phyloP scores from a whole-genome alignment of 2,888 invertebrate genomes.

The Trachelus iudaicus region DNA sequence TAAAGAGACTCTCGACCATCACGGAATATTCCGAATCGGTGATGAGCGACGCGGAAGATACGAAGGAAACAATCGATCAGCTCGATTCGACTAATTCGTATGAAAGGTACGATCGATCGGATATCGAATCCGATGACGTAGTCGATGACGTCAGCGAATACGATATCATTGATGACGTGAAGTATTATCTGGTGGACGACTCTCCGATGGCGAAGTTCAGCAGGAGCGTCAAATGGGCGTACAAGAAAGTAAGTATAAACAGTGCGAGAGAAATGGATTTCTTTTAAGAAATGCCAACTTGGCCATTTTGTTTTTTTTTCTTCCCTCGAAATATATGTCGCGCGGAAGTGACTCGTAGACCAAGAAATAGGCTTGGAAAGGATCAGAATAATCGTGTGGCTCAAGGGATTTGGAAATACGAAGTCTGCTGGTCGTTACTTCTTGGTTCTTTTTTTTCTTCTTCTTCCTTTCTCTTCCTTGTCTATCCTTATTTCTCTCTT shows the following conservation, averaged over 20 bases:
- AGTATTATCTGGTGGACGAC: conserved; percentile 54
- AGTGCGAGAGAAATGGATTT: not conserved
- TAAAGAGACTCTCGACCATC: conserved; percentile 52
- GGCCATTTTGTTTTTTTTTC: not conserved
- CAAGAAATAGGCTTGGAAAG: too few relatives aligned
- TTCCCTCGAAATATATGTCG: not conserved
- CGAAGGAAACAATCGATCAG: not conserved
- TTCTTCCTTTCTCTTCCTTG: too few relatives aligned
- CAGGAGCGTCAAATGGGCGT: conserved; percentile 54
- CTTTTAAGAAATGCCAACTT: too few relatives aligned
- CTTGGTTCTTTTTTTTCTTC: too few relatives aligned
- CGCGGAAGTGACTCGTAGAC: too few relatives aligned
- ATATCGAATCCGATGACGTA: conserved; percentile 22
- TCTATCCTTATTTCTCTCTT: too few relatives aligned
- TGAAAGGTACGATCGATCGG: conserved; percentile 11
- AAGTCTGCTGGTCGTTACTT: too few relatives aligned
- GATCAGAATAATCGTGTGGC: too few relatives aligned
- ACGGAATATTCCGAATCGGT: conserved; percentile 45
- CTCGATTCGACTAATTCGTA: not conserved
- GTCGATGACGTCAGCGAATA: not conserved
- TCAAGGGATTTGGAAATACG: too few relatives aligned
- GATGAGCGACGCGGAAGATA: conserved; percentile 25
- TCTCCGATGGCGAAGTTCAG: conserved; percentile 54
- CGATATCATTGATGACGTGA: conserved; percentile 26
- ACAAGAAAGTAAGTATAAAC: conserved; percentile 51